Evolutionary conservation across 2,888 invertebrate species (phyloP).

Genomic region (Drosophila testacea): DNA sequence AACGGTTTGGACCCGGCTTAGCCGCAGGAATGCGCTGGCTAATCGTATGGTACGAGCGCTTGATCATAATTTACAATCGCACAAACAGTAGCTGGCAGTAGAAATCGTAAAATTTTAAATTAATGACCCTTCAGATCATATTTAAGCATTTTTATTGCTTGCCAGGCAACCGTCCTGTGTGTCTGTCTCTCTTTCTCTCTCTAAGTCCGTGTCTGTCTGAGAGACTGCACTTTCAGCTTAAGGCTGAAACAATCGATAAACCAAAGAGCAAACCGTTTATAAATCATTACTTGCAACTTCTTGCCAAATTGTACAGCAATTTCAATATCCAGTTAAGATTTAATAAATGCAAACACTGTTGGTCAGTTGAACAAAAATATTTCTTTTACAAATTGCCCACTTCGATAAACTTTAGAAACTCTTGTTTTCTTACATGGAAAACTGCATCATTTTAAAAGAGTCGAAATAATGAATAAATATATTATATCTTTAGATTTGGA

Average conservation of each 20-base stretch:
- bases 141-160: conserved; percentile 82
- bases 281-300: conserved; percentile 62
- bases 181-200: background rate
- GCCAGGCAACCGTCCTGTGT: background rate
- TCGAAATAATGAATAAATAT: too few species aligned
- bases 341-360: conserved; percentile 9
- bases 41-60: conserved; percentile 61
- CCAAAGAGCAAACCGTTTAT: conserved; percentile 57
- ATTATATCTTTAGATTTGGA: too few species aligned
- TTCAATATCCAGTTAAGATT: conserved; percentile 28
- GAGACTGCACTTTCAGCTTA: conserved; percentile 34
- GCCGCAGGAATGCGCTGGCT: conserved; percentile 59
- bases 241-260: conserved; percentile 43
- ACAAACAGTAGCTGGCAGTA: conserved; percentile 82
- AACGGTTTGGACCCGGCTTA: conserved; percentile 25
- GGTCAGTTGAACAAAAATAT: background rate
- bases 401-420: background rate
- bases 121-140: conserved; percentile 84
- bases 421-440: background rate
- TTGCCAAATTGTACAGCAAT: conserved; percentile 58
- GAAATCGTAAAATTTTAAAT: conserved; percentile 82
- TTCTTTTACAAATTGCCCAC: background rate
- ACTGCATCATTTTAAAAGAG: background rate
- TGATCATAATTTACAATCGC: conserved; percentile 83
- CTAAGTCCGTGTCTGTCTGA: background rate